Base-by-base conservation (phyloP, 1,140 invertebrate genomes). In the Agraylea sexmaculata region DNA sequence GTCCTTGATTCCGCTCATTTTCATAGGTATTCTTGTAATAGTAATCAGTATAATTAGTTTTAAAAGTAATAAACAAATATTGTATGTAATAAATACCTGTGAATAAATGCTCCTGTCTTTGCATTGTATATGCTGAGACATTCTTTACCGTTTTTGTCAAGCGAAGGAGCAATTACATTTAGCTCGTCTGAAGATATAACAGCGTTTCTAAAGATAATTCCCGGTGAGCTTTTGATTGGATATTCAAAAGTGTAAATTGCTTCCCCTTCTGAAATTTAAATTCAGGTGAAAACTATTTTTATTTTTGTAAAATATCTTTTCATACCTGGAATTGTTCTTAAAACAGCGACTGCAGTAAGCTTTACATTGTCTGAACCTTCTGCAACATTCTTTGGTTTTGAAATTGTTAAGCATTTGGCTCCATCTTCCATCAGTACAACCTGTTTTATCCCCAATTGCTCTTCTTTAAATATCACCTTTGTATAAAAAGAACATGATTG, bases 381-480 rank as follows among this genome's bases (percentile, higher is more conserved):
- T 3, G 71, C 60, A 49, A 71, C 64, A 53, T 73, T 75, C 35
- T 65, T 70, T 10, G 57, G 54, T 45, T 62, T 70, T 0, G 87
- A 90, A n/a, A 92, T 77, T 0, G 85, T 75, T n/a, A 95, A 69
- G 37, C 88, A 80, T 57, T 84, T 85, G 1, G 74, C 73, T 4
- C 87, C 86, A 29, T 85, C 78, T 49, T 89, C 84, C 48, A 91
- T 71, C 4, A 95, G 69, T 0, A 83, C 71, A 3, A 98, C 64
- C 58, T 95, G 90, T 43, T 82, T 80, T 4, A 95, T 81, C 4
- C 86, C 80, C 7, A 77, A 77, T 55, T 94, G 85, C 51, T 83
- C 78, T 53, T 87, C 78, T 66, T 87, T 84, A 50, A 78, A 88
- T 25, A 88, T 59, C 0, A 92, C 89, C 59, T 82, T 75, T 13